phyloP scores from a whole-genome alignment of 2,888 invertebrate species.

The Pecten maximus region DNA sequence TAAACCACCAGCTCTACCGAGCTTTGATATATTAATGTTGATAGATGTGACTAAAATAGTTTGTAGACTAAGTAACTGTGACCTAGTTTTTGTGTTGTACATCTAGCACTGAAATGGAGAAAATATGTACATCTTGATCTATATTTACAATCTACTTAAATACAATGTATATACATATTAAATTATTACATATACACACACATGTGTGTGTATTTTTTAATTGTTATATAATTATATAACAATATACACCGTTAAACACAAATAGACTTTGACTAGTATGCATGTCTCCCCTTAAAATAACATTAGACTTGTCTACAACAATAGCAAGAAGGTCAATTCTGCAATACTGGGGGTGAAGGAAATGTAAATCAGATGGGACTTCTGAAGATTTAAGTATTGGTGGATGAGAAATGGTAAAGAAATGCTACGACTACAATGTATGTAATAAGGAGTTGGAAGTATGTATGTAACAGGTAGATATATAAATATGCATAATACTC shows the following conservation, averaged over 20 bases:
- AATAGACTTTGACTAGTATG: constrained; percentile 14
- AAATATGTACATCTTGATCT: constrained; percentile 13
- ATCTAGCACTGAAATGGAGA: constrained; percentile 17
- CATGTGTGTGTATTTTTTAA: background rate
- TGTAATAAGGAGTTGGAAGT: too few species aligned
- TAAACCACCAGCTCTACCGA: constrained; percentile 4
- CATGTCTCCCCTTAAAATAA: background rate
- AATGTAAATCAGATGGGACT: background rate
- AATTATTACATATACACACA: background rate
- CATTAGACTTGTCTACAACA: background rate
- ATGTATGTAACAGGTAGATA: too few species aligned
- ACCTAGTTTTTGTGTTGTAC: constrained; percentile 18
- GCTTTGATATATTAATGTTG: background rate
- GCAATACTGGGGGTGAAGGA: background rate
- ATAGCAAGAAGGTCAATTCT: background rate
- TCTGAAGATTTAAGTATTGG: background rate
- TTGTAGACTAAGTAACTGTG: background rate
- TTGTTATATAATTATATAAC: background rate
- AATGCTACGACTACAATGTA: too few species aligned
- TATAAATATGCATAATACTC: too few species aligned
- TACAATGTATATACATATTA: background rate
- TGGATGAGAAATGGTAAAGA: background rate
- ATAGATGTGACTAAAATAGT: constrained; percentile 12
- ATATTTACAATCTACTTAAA: constrained; percentile 32
- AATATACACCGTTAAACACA: background rate